Percentiles rank a stretch among this genome's conserved stretches.
phyloP scores from a whole-genome alignment of 37 sponge, comb jelly and placozoan genomes.

The Corticium candelabrum region DNA sequence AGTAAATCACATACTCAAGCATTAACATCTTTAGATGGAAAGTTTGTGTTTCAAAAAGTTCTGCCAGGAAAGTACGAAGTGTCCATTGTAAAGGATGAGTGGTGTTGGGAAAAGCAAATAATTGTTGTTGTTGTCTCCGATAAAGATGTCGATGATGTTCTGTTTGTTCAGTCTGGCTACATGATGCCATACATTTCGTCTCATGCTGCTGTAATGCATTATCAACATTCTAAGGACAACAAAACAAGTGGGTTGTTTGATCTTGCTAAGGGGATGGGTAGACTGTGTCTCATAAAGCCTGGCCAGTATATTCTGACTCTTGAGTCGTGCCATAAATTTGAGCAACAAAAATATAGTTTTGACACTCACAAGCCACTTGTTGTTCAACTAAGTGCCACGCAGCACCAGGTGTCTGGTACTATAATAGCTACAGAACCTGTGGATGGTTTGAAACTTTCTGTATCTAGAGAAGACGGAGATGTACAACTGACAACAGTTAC shows the following conservation, averaged over 20 bases:
- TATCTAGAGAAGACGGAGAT: not conserved
- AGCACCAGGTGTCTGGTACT: constrained; percentile 12
- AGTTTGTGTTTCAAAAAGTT: not conserved
- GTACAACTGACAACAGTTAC: not conserved
- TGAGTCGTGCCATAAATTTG: constrained; percentile 68
- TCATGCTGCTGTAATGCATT: not conserved
- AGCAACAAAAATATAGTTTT: constrained; percentile 30
- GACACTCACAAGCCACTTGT: constrained; percentile 17
- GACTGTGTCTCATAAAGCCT: constrained; percentile 2
- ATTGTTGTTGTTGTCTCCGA: not conserved
- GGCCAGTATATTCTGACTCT: constrained; percentile 21
- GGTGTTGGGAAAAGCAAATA: not conserved
- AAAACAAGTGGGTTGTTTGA: not conserved
- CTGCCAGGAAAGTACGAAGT: not conserved
- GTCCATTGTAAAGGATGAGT: not conserved
- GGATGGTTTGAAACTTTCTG: not conserved
- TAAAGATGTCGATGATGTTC: not conserved
- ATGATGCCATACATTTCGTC: not conserved
- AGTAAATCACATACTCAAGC: not conserved
- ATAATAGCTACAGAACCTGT: not conserved
- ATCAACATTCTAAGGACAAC: not conserved
- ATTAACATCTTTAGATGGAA: not conserved
- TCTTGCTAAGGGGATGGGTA: not conserved
- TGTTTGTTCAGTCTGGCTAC: not conserved
- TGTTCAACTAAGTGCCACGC: constrained; percentile 15